Base-by-base conservation (phyloP, 2,113 vertebrate species). In the Tachycineta bicolor region DNA sequence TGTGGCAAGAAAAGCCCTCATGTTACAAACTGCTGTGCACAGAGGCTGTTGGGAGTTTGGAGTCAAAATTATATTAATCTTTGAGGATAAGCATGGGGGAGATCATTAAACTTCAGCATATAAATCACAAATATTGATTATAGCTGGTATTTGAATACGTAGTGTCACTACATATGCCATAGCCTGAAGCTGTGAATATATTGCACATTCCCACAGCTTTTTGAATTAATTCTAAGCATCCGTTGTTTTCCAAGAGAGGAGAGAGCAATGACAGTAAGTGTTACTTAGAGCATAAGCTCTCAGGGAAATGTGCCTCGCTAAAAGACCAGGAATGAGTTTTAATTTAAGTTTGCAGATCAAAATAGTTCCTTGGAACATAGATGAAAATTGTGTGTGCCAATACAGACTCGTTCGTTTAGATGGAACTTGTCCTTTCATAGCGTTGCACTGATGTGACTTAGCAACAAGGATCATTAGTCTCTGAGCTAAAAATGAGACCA, bases 381-480 rank as follows among this genome's bases (percentile, higher is more conserved):
- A 82, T 31, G 70, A 76, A 93, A 95, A 89, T 55, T 6, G 62
- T 76, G 65, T 44, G 65, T 75, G 84, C 76, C 76, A 56, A 28
- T 77, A 63, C 6, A 92, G 82, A 39, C 60, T 81, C 31, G 19
- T 33, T 88, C 8, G 0, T 83, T 90, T 65, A 56, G 89, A 83
- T 56, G 64, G 71, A 90, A 86, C 73, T 83, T 88, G 50, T 90
- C 47, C 71, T 91, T 90, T 92, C 3, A 1, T 2, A 83, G 68
- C 15, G 3, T 52, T 80, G 56, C 71, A 44, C 67, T 77, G 85
- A 86, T 78, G 90, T 59, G 90, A 77, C 82, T 96, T 90, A 92
- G 93, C 88, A 93, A 92, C 78, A 83, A 86, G 90, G 71, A 89
- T 88, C 92, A 86, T 94, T 88, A 96, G 82, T 34, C 60, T 64